Evolutionary conservation across 2,113 vertebrate species (phyloP).

Genomic region (Spea bombifrons): DNA sequence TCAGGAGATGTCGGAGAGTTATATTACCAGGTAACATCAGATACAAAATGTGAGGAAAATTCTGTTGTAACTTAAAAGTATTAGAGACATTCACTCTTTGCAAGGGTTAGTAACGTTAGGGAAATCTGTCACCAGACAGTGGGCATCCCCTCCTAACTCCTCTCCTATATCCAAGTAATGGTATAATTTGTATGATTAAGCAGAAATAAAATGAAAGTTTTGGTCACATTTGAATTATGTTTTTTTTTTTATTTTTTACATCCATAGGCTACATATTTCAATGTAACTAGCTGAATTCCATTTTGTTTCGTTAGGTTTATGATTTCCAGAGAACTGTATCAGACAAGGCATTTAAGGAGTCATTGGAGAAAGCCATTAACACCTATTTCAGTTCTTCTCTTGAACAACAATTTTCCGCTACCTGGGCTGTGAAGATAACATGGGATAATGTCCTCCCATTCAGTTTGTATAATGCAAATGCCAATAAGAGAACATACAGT

Average conservation of each 20-base stretch:
- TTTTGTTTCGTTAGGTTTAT: conserved; percentile 13
- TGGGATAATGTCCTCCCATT: conserved; percentile 39
- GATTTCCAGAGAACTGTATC: conserved; percentile 6
- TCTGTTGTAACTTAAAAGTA: too few relatives aligned
- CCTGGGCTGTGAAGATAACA: conserved; percentile 46
- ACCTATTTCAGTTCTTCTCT: conserved; percentile 25
- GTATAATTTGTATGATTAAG: too few relatives aligned
- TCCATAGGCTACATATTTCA: too few relatives aligned
- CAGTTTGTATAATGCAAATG: not conserved
- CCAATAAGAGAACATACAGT: not conserved
- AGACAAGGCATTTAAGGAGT: not conserved
- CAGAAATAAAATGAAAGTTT: too few relatives aligned
- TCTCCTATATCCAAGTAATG: too few relatives aligned
- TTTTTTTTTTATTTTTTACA: too few relatives aligned
- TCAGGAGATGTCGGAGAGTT: conserved; percentile 58
- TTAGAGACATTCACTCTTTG: too few relatives aligned
- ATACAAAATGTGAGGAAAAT: not conserved
- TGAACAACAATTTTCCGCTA: conserved; percentile 58
- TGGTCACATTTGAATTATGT: too few relatives aligned
- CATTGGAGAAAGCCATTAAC: conserved; percentile 6
- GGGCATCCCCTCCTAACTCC: too few relatives aligned
- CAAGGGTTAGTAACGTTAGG: too few relatives aligned
- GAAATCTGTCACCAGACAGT: too few relatives aligned
- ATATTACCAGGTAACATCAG: conserved; percentile 65
- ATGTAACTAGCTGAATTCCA: too few relatives aligned